Percentiles rank a stretch among this genome's conserved stretches.
phyloP scores from a whole-genome alignment of 2,113 vertebrate genomes.

The Corythaeola cristata region DNA sequence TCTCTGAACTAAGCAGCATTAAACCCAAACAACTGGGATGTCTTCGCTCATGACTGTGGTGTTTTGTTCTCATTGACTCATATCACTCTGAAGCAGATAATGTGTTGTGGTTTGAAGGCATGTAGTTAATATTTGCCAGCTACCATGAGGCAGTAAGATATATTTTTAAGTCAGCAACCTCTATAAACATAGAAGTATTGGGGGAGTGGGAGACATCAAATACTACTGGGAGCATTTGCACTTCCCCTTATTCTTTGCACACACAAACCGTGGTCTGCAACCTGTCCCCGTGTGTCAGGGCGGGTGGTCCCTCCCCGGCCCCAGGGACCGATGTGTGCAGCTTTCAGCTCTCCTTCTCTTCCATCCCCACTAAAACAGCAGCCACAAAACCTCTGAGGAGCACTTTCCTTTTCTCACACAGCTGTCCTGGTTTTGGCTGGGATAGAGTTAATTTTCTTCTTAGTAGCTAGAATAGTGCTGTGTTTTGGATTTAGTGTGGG shows the following conservation, averaged over 20 bases:
- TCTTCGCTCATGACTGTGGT: rapidly evolving
- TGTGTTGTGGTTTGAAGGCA: neutral
- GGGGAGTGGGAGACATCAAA: rapidly evolving
- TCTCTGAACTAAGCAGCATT: neutral
- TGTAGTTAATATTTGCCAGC: neutral
- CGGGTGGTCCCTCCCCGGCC: neutral
- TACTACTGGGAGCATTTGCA: neutral
- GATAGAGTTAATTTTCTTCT: no score
- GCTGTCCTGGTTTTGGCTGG: neutral
- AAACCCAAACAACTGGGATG: neutral
- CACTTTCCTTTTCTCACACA: neutral
- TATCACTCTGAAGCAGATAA: neutral
- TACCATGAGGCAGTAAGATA: neutral
- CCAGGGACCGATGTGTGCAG: rapidly evolving
- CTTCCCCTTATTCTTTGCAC: neutral
- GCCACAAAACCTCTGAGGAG: neutral
- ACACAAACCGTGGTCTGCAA: neutral
- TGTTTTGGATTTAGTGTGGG: no score
- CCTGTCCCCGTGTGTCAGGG: neutral
- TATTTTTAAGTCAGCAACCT: neutral
- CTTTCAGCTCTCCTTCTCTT: neutral
- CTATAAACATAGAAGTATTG: neutral
- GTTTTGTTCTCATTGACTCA: neutral
- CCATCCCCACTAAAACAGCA: no score
- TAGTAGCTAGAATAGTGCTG: no score